Evolutionary conservation across 2,888 invertebrate species (phyloP).

Genomic region (Polydrusus pterygomalis): DNA sequence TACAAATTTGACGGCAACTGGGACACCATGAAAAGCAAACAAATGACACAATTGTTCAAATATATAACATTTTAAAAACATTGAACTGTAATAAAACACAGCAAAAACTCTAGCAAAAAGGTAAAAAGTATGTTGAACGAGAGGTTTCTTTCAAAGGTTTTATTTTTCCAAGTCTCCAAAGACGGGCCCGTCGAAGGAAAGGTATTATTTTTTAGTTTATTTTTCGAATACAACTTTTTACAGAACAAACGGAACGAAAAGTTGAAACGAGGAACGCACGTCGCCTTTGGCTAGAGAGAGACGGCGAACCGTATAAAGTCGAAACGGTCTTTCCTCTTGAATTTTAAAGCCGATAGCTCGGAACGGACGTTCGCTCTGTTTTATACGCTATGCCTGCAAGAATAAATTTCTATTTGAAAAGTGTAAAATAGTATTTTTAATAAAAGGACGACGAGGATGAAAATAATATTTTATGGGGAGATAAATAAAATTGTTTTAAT

Average conservation of each 20-base stretch:
- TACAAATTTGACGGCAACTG: background rate
- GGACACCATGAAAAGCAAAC: background rate
- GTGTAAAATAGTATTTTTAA: conserved; percentile 56
- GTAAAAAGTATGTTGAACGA: conserved; percentile 45
- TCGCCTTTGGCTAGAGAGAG: conserved; percentile 42
- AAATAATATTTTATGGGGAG: conserved; percentile 46
- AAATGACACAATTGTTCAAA: conserved; percentile 8
- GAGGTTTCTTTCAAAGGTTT: conserved; percentile 54
- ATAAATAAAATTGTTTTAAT: conserved; percentile 41
- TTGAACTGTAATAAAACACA: conserved; percentile 26
- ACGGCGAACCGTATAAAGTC: conserved; percentile 35
- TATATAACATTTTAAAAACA: conserved; percentile 28
- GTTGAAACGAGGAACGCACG: conserved; percentile 63
- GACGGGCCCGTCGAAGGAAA: conserved; percentile 55
- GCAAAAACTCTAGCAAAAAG: conserved; percentile 39
- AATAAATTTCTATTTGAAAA: conserved; percentile 56
- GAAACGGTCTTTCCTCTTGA: conserved; percentile 64
- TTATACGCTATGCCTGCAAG: conserved; percentile 53
- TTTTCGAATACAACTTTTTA: conserved; percentile 70
- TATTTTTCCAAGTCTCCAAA: conserved; percentile 53
- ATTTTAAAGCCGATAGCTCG: conserved; percentile 67
- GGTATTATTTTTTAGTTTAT: conserved; percentile 66
- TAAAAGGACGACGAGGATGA: conserved; percentile 49
- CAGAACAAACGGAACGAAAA: conserved; percentile 67
- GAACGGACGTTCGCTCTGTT: conserved; percentile 53